These are phyloP conservation scores for Sebastes hopkinsi DNA, from an alignment of 2,797 vertebrate genomes.

Conservation along the genomic window DNA sequence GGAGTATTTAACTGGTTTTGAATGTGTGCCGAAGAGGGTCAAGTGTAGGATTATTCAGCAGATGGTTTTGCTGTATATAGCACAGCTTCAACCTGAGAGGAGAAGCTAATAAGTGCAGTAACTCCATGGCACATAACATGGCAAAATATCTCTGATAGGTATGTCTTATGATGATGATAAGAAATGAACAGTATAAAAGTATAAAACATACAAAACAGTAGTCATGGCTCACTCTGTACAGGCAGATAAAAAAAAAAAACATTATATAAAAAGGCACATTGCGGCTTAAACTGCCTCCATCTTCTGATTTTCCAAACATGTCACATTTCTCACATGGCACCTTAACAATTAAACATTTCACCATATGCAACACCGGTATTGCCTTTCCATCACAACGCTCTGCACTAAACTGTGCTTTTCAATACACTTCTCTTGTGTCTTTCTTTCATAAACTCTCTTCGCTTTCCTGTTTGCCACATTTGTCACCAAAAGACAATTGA, in stretches of 20 bases:
- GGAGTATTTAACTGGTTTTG: background rate
- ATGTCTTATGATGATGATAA: background rate
- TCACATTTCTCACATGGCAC: slow-evolving; percentile 29
- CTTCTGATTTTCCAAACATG: slow-evolving; percentile 2
- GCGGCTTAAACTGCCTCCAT: slow-evolving; percentile 8
- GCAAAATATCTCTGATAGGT: background rate
- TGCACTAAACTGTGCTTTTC: background rate
- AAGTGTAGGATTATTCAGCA: background rate
- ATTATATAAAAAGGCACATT: slow-evolving; percentile 30
- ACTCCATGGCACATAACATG: background rate
- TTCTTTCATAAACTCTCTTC: background rate
- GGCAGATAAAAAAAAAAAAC: slow-evolving; percentile 6
- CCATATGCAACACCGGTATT: background rate
- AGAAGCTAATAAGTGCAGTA: slow-evolving; percentile 3
- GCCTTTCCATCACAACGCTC: background rate
- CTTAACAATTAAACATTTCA: slow-evolving; percentile 6
- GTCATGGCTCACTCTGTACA: slow-evolving; percentile 60
- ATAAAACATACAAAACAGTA: slow-evolving; percentile 63
- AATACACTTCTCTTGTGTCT: slow-evolving; percentile 11
- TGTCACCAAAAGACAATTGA: background rate
- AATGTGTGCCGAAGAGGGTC: background rate
- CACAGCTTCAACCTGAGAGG: background rate
- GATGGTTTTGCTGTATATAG: background rate
- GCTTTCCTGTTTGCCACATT: slow-evolving; percentile 1
- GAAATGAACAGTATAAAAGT: slow-evolving; percentile 26